Evolutionary conservation across 2,797 vertebrate species (phyloP).

Genomic region (Malurus leucopterus): DNA sequence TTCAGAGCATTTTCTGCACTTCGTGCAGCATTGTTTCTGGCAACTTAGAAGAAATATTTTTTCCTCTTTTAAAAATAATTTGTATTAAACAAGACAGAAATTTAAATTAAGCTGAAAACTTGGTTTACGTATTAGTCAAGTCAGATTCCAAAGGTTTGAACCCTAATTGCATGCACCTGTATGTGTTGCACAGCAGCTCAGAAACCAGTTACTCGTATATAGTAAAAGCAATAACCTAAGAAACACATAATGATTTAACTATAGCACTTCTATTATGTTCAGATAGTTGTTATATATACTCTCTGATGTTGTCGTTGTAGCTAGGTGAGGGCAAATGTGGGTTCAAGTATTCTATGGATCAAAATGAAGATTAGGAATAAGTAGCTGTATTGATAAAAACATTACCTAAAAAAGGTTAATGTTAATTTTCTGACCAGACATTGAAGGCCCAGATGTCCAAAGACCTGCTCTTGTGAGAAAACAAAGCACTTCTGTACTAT

Average conservation of each 20-base stretch:
- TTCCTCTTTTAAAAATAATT: background rate
- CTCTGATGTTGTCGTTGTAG: background rate
- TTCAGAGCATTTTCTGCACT: background rate
- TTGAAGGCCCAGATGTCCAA: background rate
- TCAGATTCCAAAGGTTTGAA: background rate
- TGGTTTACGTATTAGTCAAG: background rate
- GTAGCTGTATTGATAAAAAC: background rate
- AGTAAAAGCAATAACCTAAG: background rate
- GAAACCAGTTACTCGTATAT: background rate
- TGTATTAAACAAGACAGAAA: background rate
- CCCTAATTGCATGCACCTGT: background rate
- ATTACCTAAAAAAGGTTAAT: background rate
- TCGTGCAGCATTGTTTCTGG: background rate
- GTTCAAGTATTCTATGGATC: background rate
- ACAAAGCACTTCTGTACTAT: background rate
- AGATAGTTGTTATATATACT: background rate
- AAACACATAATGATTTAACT: background rate
- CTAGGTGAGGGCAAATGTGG: background rate
- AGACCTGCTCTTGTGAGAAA: background rate
- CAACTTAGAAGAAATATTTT: background rate
- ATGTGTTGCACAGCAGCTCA: background rate
- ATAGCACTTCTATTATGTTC: background rate
- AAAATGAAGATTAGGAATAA: background rate
- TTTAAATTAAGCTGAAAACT: background rate
- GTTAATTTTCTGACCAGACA: background rate